Percentiles rank a stretch among this genome's conserved stretches.
phyloP scores from a whole-genome alignment of 2,797 vertebrate genomes.

The Serranus cabrilla region DNA sequence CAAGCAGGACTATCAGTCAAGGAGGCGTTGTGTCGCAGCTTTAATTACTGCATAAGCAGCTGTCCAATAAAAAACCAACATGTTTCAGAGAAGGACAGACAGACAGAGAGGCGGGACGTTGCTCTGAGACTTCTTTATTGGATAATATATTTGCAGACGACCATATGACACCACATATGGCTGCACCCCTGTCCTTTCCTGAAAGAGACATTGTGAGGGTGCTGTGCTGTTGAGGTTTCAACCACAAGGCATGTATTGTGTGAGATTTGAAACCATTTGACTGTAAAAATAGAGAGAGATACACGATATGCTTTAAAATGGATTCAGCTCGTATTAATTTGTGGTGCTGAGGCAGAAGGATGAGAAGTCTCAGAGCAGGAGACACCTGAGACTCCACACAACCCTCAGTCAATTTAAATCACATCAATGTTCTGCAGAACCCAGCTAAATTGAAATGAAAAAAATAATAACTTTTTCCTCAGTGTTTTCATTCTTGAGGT shows the following conservation, averaged over 20 bases:
- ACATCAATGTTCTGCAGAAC: slow-evolving; percentile 42
- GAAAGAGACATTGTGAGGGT: neutral
- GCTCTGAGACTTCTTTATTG: slow-evolving; percentile 34
- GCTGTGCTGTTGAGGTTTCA: neutral
- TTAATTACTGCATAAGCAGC: slow-evolving; percentile 48
- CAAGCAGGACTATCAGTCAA: slow-evolving; percentile 3
- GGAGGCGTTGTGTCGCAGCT: neutral
- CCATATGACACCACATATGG: slow-evolving; percentile 36
- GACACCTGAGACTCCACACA: slow-evolving; percentile 49
- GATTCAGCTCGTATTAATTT: slow-evolving; percentile 35
- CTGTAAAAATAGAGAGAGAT: neutral
- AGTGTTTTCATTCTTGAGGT: slow-evolving; percentile 40
- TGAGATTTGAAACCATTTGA: neutral
- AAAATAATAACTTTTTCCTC: slow-evolving; percentile 19
- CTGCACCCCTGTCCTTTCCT: neutral
- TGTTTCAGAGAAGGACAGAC: slow-evolving; percentile 16
- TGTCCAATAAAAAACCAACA: slow-evolving; percentile 33
- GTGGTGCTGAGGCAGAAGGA: slow-evolving; percentile 15
- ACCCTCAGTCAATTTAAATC: slow-evolving; percentile 61
- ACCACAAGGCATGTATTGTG: neutral
- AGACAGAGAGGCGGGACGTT: slow-evolving; percentile 2
- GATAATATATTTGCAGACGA: slow-evolving; percentile 37
- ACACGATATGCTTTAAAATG: slow-evolving; percentile 11
- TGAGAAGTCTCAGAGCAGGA: slow-evolving; percentile 33
- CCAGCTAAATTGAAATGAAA: slow-evolving; percentile 36